Conservation (phyloP, 2,113 vertebrate genomes). For the Elanoides forficatus region DNA sequence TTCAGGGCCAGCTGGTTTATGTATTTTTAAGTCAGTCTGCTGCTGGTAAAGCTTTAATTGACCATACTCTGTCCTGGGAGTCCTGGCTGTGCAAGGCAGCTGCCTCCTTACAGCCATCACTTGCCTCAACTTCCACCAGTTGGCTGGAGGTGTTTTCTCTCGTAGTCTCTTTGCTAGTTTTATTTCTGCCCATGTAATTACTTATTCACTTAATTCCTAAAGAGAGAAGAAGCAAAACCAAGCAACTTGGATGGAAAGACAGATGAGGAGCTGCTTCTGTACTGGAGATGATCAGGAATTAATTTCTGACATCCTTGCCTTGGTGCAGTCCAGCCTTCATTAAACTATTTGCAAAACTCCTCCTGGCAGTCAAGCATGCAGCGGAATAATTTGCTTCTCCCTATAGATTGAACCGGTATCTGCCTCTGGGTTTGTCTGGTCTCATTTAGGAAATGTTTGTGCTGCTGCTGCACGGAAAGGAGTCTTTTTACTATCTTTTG, state of each 20-base stretch:
- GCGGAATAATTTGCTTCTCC: background rate
- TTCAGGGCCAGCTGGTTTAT: background rate
- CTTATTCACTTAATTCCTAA: background rate
- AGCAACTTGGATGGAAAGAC: background rate
- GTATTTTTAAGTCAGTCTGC: background rate
- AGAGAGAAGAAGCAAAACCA: background rate
- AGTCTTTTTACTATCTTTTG: background rate
- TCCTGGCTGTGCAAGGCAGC: background rate
- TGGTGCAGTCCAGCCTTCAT: constrained; percentile 24
- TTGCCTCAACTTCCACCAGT: background rate
- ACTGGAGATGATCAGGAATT: background rate
- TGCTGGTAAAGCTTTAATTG: constrained; percentile 14
- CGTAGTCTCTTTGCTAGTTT: background rate
- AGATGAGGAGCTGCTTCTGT: background rate
- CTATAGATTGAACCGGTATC: background rate
- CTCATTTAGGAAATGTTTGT: constrained; percentile 34
- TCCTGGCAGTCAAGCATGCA: background rate
- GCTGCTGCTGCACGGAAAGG: background rate
- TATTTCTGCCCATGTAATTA: background rate
- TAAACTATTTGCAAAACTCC: constrained; percentile 15
- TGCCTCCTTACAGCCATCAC: fast-evolving
- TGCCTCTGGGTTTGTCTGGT: constrained; percentile 35
- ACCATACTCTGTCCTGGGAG: background rate
- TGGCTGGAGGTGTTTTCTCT: background rate
- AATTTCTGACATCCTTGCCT: background rate